Evolutionary conservation across 2,888 invertebrate genomes (phyloP).

Genomic region (Patella ulyssiponensis): DNA sequence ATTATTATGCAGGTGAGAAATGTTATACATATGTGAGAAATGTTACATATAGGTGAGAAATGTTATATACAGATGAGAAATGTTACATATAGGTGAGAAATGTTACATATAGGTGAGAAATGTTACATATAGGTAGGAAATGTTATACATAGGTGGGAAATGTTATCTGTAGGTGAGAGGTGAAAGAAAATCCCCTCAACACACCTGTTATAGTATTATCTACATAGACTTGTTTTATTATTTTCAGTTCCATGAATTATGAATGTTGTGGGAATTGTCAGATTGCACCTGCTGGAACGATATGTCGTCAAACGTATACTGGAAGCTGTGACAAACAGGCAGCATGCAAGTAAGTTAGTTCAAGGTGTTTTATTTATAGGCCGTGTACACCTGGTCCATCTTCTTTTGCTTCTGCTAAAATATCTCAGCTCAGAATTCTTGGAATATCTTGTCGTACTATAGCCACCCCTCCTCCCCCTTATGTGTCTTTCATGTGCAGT

Average conservation of each 20-base stretch:
- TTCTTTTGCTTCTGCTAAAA: background rate
- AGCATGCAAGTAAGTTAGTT: conserved; percentile 61
- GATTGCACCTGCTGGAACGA: conserved; percentile 79
- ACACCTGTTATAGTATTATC: no score
- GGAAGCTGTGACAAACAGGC: conserved; percentile 44
- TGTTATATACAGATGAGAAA: no score
- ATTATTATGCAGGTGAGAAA: no score
- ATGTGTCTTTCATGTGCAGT: no score
- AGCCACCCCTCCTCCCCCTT: background rate
- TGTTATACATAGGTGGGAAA: no score
- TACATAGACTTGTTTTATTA: background rate
- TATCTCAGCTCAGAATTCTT: background rate
- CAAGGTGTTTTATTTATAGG: background rate
- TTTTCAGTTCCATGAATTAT: conserved; percentile 91
- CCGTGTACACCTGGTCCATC: background rate
- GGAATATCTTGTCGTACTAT: background rate
- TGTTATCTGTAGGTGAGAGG: no score
- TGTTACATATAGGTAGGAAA: no score
- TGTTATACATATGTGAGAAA: no score
- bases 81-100: no score
- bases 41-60: no score
- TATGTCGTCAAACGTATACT: conserved; percentile 41
- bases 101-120: no score
- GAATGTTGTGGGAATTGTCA: conserved; percentile 93
- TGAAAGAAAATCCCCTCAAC: no score